These are phyloP conservation scores for Ypsolopha scabrella DNA, from an alignment of 2,888 invertebrate genomes.

Conservation along the genomic window DNA sequence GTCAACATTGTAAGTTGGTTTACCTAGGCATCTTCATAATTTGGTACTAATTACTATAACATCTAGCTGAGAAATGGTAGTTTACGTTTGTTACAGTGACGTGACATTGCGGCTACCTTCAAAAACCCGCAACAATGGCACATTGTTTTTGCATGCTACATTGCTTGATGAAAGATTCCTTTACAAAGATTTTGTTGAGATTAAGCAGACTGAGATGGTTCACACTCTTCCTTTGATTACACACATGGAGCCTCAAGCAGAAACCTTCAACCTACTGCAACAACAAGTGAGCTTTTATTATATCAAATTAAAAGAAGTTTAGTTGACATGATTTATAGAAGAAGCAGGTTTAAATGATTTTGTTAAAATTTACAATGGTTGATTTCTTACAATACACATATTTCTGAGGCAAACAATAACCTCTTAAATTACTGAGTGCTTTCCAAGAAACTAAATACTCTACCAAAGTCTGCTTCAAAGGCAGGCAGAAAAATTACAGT, in stretches of 20 bases:
- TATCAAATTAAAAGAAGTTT: no score
- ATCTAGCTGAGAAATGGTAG: neutral
- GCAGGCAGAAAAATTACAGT: no score
- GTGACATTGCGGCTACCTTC: conserved; percentile 77
- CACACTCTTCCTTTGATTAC: conserved; percentile 79
- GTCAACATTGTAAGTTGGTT: conserved; percentile 36
- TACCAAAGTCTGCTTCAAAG: no score
- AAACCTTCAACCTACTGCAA: conserved; percentile 78
- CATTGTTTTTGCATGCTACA: conserved; percentile 81
- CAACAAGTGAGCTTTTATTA: conserved; percentile 27
- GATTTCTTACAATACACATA: no score
- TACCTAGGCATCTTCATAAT: neutral
- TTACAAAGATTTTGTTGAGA: conserved; percentile 67
- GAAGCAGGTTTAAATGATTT: no score
- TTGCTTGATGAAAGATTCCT: conserved; percentile 65
- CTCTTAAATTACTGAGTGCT: no score
- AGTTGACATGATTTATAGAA: no score
- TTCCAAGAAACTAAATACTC: no score
- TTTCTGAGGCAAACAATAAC: no score
- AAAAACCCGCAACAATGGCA: conserved; percentile 86
- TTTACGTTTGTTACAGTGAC: conserved; percentile 57
- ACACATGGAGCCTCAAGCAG: conserved; percentile 79
- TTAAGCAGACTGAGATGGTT: conserved; percentile 71
- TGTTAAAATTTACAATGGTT: no score
- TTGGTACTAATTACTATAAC: neutral